A percentile compares a stretch with the other conserved stretches of the same genome.
Conservation (phyloP, 2,888 invertebrate genomes). For the Achlya flavicornis region DNA sequence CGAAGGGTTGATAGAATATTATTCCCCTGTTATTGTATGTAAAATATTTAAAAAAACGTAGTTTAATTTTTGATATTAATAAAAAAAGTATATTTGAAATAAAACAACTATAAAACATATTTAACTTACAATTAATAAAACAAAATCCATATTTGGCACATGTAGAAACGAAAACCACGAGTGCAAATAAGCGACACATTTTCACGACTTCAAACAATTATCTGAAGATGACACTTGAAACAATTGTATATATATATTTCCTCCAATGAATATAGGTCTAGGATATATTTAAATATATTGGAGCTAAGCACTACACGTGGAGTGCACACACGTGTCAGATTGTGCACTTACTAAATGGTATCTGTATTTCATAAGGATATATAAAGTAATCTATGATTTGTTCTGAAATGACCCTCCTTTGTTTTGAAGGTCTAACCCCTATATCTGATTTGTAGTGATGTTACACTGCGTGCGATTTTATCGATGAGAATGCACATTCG, state of each 20-base stretch:
- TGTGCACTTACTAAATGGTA: slow-evolving; percentile 60
- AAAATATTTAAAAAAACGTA: too few relatives aligned
- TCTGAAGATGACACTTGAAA: slow-evolving; percentile 37
- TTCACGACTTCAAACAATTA: slow-evolving; percentile 41
- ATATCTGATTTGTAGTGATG: slow-evolving; percentile 61
- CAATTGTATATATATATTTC: slow-evolving; percentile 42
- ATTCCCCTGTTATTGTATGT: too few relatives aligned
- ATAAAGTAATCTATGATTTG: slow-evolving; percentile 78
- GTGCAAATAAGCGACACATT: slow-evolving; percentile 58
- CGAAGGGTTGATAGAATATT: too few relatives aligned
- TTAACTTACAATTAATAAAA: slow-evolving; percentile 72
- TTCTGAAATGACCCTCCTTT: slow-evolving; percentile 66
- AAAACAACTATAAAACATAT: slow-evolving; percentile 12
- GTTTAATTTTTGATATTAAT: not conserved
- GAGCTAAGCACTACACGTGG: slow-evolving; percentile 27
- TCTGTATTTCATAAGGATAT: slow-evolving; percentile 74
- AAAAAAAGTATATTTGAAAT: not conserved
- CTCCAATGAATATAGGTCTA: slow-evolving; percentile 47
- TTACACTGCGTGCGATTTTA: slow-evolving; percentile 20
- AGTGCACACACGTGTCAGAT: slow-evolving; percentile 50
- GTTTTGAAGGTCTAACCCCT: slow-evolving; percentile 79
- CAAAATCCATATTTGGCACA: slow-evolving; percentile 58
- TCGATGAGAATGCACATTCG: slow-evolving; percentile 25
- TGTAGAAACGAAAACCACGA: slow-evolving; percentile 35
- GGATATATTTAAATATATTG: slow-evolving; percentile 39